Evolutionary conservation across 2,888 invertebrate species (phyloP).

Genomic region (Melanotus villosus): DNA sequence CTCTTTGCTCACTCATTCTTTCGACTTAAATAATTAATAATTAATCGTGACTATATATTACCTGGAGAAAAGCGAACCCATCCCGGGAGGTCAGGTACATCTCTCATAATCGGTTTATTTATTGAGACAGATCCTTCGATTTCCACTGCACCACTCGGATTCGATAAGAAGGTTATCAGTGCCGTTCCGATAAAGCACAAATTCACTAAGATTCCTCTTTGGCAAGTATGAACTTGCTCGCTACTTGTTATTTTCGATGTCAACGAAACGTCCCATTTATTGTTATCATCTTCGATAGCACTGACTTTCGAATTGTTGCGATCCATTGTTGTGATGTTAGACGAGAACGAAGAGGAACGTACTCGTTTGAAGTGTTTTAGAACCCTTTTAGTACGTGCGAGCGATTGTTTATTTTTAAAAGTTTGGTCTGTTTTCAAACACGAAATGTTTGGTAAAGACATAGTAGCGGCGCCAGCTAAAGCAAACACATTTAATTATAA

Average conservation of each 20-base stretch:
- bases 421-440: conserved; percentile 48
- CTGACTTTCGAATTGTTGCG: too few relatives aligned
- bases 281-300: too few relatives aligned
- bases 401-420: conserved; percentile 54
- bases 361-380: conserved; percentile 43
- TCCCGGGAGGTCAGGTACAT: conserved; percentile 48
- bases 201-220: neutral
- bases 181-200: conserved; percentile 10
- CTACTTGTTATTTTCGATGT: neutral
- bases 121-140: conserved; percentile 53
- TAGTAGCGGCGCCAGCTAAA: conserved; percentile 55
- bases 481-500: conserved; percentile 51
- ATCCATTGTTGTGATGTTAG: too few relatives aligned
- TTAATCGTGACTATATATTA: conserved; percentile 42
- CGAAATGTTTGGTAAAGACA: conserved; percentile 46
- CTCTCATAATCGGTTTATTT: conserved; percentile 56
- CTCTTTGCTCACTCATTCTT: conserved; percentile 21
- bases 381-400: conserved; percentile 44
- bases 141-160: conserved; percentile 45
- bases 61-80: conserved; percentile 59
- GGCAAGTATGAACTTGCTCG: neutral
- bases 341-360: too few relatives aligned
- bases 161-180: conserved; percentile 36
- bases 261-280: neutral
- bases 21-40: conserved; percentile 33